Evolutionary conservation across 2,888 invertebrate species (phyloP).

Genomic region (Boloria selene): DNA sequence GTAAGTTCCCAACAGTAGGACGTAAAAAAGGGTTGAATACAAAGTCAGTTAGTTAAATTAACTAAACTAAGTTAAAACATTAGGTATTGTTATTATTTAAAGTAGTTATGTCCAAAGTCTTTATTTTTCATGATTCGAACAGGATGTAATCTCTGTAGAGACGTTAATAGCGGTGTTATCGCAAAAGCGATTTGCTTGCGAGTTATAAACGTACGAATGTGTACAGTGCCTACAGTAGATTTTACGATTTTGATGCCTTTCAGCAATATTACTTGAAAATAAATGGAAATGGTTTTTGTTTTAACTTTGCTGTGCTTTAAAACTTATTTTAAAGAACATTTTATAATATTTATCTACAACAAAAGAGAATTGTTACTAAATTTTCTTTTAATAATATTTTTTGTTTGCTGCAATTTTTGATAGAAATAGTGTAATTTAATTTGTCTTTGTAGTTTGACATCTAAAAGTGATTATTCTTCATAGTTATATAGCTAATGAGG

Average conservation of each 20-base stretch:
- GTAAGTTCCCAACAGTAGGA: too few species aligned
- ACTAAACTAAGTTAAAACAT: too few species aligned
- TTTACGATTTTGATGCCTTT: slow-evolving; percentile 31
- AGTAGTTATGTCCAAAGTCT: slow-evolving; percentile 21
- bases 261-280: slow-evolving; percentile 20
- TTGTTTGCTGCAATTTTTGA: too few species aligned
- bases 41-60: too few species aligned
- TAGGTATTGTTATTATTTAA: slow-evolving; percentile 1
- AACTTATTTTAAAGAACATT: slow-evolving; percentile 11
- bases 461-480: too few species aligned
- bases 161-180: slow-evolving; percentile 40
- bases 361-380: slow-evolving; percentile 17
- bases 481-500: too few species aligned
- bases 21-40: too few species aligned
- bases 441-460: too few species aligned
- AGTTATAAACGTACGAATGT: slow-evolving; percentile 36
- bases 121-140: slow-evolving; percentile 37
- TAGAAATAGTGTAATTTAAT: too few species aligned
- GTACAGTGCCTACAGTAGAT: slow-evolving; percentile 23
- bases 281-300: slow-evolving; percentile 16
- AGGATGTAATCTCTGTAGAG: slow-evolving; percentile 38
- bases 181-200: slow-evolving; percentile 39
- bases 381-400: slow-evolving; percentile 2
- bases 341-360: slow-evolving; percentile 11
- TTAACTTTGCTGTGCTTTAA: slow-evolving; percentile 17